Conservation (phyloP, 2,797 vertebrate genomes). For the Paratrypauchen microcephalus region DNA sequence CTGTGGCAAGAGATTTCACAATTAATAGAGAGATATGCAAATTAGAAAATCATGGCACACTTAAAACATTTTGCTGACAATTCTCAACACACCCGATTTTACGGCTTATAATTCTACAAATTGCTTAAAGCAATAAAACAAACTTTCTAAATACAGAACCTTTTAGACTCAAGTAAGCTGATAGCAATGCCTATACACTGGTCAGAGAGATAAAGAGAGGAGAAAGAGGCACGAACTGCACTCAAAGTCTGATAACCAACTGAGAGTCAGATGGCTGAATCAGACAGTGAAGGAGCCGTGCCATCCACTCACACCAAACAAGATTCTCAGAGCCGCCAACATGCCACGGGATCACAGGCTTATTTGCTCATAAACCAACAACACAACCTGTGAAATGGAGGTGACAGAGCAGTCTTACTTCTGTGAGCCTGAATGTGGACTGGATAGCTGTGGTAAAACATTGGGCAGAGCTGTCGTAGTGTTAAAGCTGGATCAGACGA, state of each 20-base stretch:
- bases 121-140: background rate
- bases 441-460: conserved; percentile 16
- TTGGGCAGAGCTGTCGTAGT: background rate
- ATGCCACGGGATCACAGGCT: conserved; percentile 44
- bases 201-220: conserved; percentile 31
- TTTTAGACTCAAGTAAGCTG: conserved; percentile 13
- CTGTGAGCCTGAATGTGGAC: background rate
- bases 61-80: background rate
- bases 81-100: background rate
- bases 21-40: no score
- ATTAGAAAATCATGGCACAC: no score
- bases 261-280: conserved; percentile 11
- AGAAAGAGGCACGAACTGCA: conserved; percentile 2
- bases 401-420: conserved; percentile 3
- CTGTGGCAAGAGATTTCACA: no score
- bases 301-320: conserved; percentile 32
- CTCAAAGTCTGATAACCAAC: no score
- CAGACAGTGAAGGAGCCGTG: conserved; percentile 23
- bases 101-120: background rate
- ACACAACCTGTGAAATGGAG: conserved; percentile 23
- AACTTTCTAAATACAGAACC: background rate
- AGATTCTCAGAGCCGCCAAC: conserved; percentile 27
- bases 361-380: conserved; percentile 44
- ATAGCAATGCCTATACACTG: conserved; percentile 10
- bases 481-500: background rate